Percentiles rank a stretch among this genome's conserved stretches.
These are phyloP conservation scores for Stenchaetothrips biformis DNA, from an alignment of 2,888 invertebrate species.

Conservation along the genomic window DNA sequence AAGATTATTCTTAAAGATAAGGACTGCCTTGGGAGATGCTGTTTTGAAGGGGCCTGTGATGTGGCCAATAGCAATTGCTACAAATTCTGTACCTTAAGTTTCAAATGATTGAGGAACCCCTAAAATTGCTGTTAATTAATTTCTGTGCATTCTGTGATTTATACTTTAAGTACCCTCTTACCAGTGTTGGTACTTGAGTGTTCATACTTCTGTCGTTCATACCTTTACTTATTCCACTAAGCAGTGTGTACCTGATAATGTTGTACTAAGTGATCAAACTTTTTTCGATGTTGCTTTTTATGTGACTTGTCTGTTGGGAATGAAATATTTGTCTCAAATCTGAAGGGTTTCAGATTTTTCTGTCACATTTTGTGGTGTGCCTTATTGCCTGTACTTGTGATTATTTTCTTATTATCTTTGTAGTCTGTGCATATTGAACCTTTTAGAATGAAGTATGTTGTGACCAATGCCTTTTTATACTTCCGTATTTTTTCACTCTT, in stretches of 20 bases:
- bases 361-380: no score
- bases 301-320: not conserved
- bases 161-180: not conserved
- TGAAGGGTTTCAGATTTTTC: not conserved
- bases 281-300: not conserved
- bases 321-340: not conserved
- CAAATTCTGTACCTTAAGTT: slow-evolving; percentile 40
- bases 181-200: not conserved
- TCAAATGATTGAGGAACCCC: not conserved
- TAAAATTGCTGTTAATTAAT: not conserved
- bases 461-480: not conserved
- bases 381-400: no score
- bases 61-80: slow-evolving; percentile 44
- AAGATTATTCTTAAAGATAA: slow-evolving; percentile 73
- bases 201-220: not conserved
- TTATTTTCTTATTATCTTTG: no score
- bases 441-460: not conserved
- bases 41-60: slow-evolving; percentile 49
- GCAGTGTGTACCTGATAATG: not conserved
- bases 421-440: not conserved
- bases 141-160: slow-evolving; percentile 8
- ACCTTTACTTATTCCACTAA: not conserved
- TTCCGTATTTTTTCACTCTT: not conserved
- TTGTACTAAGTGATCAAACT: not conserved
- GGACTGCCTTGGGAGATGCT: slow-evolving; percentile 54